A percentile compares a stretch with the other conserved stretches of the same genome.
phyloP scores from a whole-genome alignment of 37 sponge, comb jelly and placozoan species.

The Agelas oroides region DNA sequence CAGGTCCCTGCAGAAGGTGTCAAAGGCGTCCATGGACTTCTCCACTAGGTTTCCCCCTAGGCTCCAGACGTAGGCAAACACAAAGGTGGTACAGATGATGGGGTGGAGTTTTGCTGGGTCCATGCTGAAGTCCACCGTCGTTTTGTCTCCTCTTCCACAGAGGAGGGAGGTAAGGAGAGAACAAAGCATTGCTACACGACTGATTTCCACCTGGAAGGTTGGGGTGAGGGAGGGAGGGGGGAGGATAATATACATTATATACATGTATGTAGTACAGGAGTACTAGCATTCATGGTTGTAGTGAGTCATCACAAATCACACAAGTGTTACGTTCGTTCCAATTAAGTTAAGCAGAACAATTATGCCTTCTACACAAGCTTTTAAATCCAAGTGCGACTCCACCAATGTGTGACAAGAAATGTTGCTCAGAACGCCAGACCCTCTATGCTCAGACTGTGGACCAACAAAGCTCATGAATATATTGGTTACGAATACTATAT shows the following conservation, averaged over 20 bases:
- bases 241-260: not conserved
- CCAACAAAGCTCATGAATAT: too few relatives aligned
- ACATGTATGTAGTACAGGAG: not conserved
- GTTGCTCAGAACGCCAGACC: too few relatives aligned
- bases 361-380: too few relatives aligned
- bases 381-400: too few relatives aligned
- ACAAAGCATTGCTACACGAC: conserved; percentile 79
- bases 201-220: conserved; percentile 79
- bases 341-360: too few relatives aligned
- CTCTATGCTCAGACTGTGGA: too few relatives aligned
- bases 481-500: too few relatives aligned
- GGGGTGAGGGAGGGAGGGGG: too few relatives aligned
- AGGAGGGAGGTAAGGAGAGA: conserved; percentile 83
- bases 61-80: conserved; percentile 93
- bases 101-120: conserved; percentile 89
- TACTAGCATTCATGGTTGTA: too few relatives aligned
- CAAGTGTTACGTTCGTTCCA: too few relatives aligned
- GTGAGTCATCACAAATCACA: too few relatives aligned
- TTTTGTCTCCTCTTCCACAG: conserved; percentile 45
- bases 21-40: conserved; percentile 91
- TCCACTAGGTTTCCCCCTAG: conserved; percentile 93
- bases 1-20: conserved; percentile 86
- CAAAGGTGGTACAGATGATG: conserved; percentile 86
- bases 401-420: too few relatives aligned
- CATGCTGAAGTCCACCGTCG: conserved; percentile 64